Base-by-base conservation (phyloP, 2,113 vertebrate species). In the Phyllostomus discolor region DNA sequence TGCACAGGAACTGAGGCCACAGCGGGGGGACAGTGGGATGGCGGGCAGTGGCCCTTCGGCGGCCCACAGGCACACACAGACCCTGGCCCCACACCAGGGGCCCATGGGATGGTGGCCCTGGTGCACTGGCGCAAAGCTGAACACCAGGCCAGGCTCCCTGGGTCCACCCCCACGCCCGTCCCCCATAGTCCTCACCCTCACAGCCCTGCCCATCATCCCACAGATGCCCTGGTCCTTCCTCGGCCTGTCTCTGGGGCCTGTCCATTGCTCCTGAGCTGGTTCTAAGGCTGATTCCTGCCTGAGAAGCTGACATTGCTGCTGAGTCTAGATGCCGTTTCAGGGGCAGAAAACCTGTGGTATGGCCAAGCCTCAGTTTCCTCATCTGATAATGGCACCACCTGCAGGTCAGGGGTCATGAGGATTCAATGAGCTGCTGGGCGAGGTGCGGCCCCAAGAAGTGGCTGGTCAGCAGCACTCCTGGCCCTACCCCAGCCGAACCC, bases 81-180 rank as follows among this genome's bases (percentile, higher is more conserved):
- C 12, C 8, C 66, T 70, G 35, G 62, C 15, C 16, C 48, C 54
- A 50, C 10, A n/a, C 33, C 0, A 3, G 66, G 22, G 22, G 38
- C 6, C 57, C 17, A 16, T 24, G 15, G 28, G 59, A 66, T 2
- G 0, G 62, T 15, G 50, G 87, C 33, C 38, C 69, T 69, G 28
- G 79, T 10, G 33, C 11, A 10, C 33, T 24, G 38, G n/a, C 41
- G 28, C 59, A 70, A 4, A 26, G 50, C 50, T 59, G 48, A 76
- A 48, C 22, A 3, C 67, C 7, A 67, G 73, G 35, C n/a, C 22
- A 5, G 43, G 66, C 24, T 38, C 28, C 80, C 31, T 6, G 11
- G 73, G 12, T 43, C 38, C 48, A 79, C 6, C 4, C 17, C 43
- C 19, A 0, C 5, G 1, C 2, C 1, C 7, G 7, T 4, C 52